Base-by-base conservation (phyloP, 2,888 invertebrate genomes). In the Charanyca ferruginea region DNA sequence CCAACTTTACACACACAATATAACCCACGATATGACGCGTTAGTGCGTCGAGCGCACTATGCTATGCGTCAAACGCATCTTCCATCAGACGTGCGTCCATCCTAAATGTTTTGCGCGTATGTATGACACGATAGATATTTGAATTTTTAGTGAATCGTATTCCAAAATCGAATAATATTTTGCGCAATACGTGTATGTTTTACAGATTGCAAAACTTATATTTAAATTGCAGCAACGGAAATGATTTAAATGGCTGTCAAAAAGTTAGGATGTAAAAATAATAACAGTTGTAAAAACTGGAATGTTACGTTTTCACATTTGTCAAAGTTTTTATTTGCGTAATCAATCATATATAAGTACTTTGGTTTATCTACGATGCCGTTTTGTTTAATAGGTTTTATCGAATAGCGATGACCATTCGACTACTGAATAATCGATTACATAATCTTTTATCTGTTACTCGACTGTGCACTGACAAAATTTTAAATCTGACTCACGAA, bases 321-420 rank as follows among this genome's bases (percentile, higher is more conserved):
- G 20, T 42, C 61, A 32, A 6, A 44, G 16, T 2, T 61, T 70
- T 70, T 55, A 55, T 71, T 44, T 18, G 2, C 23, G 20, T 28
- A 47, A 71, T 72, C 47, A 48, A 52, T 71, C 77, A 71, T 28
- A 3, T 28, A 70, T 55, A 47, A 13, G 13, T 47, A 7, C 23
- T 61, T 61, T 25, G 13, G 18, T 54, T 68, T 65, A 25, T 32
- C 35, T 51, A 41, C 9, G 8, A 23, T 51, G 4, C 20, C 22
- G 5, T 45, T 11, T 47, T 35, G 1, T 28, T 45, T 23, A 3
- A 42, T n/a, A 51, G 11, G 28, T 67, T 47, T 9, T 2, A 42
- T 47, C 5, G 13, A 45, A 9, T 57, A 55, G 49, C 16, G 32
- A 41, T 67, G 7, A 20, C 13, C 9, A 23, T 38, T 32, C 18